phyloP scores from a whole-genome alignment of 2,113 vertebrate genomes.

The Chamaetylas fuelleborni region DNA sequence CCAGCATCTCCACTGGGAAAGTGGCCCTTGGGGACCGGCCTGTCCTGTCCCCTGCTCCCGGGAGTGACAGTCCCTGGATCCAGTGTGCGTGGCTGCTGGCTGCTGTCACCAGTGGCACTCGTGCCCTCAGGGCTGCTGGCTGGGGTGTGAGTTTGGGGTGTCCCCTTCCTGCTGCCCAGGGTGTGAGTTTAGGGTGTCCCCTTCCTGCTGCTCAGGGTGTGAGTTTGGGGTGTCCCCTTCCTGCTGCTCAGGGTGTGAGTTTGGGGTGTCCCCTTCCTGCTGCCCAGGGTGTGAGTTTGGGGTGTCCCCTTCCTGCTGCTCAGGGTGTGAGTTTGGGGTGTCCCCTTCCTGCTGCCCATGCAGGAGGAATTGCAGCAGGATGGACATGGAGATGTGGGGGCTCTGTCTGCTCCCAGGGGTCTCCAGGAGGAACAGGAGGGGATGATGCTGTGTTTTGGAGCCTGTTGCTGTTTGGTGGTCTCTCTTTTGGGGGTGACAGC shows the following conservation, averaged over 20 bases:
- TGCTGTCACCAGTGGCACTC: neutral
- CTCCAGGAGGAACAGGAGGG: neutral
- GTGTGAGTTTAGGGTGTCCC: neutral
- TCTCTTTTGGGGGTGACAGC: neutral
- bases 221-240: neutral
- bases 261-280: neutral
- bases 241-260: neutral
- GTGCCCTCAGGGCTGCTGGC: neutral
- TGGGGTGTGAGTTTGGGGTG: too few relatives aligned
- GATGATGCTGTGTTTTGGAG: neutral
- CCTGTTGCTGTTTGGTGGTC: neutral
- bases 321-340: neutral
- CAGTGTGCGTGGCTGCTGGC: rapidly evolving
- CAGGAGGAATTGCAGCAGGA: neutral
- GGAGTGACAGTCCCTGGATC: neutral
- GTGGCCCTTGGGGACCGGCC: rapidly evolving
- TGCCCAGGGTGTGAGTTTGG: too few relatives aligned
- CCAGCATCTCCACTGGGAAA: neutral
- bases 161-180: too few relatives aligned
- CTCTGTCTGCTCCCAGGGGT: neutral
- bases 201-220: rapidly evolving
- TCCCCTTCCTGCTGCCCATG: neutral
- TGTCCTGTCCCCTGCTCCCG: neutral
- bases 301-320: too few relatives aligned
- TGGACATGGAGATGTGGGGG: rapidly evolving